Base-by-base conservation (phyloP, 2,888 invertebrate genomes). In the Hyposoter dolosus region DNA sequence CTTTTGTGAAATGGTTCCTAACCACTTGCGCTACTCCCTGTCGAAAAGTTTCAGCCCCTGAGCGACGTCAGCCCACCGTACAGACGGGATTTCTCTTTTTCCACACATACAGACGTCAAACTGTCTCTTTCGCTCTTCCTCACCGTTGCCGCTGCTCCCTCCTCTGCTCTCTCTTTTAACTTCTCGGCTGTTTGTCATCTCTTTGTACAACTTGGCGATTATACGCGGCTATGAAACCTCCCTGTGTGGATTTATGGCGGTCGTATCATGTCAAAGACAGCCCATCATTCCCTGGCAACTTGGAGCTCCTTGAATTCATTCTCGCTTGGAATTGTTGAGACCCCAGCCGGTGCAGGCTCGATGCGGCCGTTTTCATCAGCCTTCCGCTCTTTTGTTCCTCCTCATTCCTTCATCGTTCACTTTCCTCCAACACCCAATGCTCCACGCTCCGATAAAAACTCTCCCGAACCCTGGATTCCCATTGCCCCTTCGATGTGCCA, bases 1-100 rank as follows among this genome's bases (percentile, higher is more conserved):
- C 79, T 85, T 85, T 85, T 56, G 53, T 71, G 71, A 76, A 82
- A 85, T 83, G 85, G 82, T 82, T 69, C 65, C 74, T 43, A 60
- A 53, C 66, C 50, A 43, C 72, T 63, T 74, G 17, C 65, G 40
- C 47, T 45, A 23, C 69, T 43, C 43, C 23, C 74, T 53, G 28
- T 28, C 47, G 56, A 63, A 74, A 83, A 68, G 68, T 83, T 83
- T 23, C 17, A 72, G 47, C 74, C 77, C 65, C 68, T 10, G 60
- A 83, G 79, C 66, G 40, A 23, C 72, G 56, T 78, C 78, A 79
- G 47, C 74, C 50, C 60, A 53, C 56, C 69, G 23, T 68, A 40
- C 17, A 28, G 17, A 17, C 28, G 40, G 60, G 60, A 28, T 66
- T 53, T 12, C 60, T 60, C 43, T 28, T 15, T 35, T 9, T 45